Evolutionary conservation across 2,888 invertebrate species (phyloP).

Genomic region (Ennomos erosarius): DNA sequence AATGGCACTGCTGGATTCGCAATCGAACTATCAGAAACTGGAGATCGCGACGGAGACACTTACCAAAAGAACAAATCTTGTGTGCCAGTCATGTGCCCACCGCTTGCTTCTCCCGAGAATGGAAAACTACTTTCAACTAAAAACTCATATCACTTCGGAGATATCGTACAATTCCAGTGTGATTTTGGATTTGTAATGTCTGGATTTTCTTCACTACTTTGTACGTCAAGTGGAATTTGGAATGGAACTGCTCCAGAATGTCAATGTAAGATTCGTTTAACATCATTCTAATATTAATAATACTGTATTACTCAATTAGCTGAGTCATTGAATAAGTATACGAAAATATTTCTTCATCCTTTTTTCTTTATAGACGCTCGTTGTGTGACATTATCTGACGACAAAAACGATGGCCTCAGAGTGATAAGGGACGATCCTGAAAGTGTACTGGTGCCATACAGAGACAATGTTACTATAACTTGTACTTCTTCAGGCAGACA

Average conservation of each 20-base stretch:
- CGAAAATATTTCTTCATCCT: background rate
- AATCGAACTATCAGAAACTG: slow-evolving; percentile 93
- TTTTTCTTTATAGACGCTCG: slow-evolving; percentile 89
- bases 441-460: slow-evolving; percentile 94
- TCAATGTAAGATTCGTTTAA: slow-evolving; percentile 88
- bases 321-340: background rate
- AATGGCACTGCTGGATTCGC: slow-evolving; percentile 96
- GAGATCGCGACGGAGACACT: slow-evolving; percentile 94
- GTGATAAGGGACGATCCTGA: slow-evolving; percentile 92
- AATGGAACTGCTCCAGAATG: slow-evolving; percentile 97
- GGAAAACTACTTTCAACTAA: slow-evolving; percentile 93
- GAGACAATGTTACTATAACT: slow-evolving; percentile 94
- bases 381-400: slow-evolving; percentile 95
- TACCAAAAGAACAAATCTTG: slow-evolving; percentile 97
- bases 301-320: background rate
- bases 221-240: slow-evolving; percentile 96
- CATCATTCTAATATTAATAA: too few species aligned
- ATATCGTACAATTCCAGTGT: slow-evolving; percentile 95
- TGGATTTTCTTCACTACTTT: slow-evolving; percentile 93
- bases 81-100: slow-evolving; percentile 96
- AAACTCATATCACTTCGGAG: slow-evolving; percentile 94
- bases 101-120: slow-evolving; percentile 91
- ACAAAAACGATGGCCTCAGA: slow-evolving; percentile 93
- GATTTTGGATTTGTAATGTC: slow-evolving; percentile 97
- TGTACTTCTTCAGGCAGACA: slow-evolving; percentile 92